Percentiles rank a stretch among this genome's conserved stretches.
These are phyloP conservation scores for Labeo calbasu DNA, from an alignment of 2,797 vertebrate species.

Conservation along the genomic window DNA sequence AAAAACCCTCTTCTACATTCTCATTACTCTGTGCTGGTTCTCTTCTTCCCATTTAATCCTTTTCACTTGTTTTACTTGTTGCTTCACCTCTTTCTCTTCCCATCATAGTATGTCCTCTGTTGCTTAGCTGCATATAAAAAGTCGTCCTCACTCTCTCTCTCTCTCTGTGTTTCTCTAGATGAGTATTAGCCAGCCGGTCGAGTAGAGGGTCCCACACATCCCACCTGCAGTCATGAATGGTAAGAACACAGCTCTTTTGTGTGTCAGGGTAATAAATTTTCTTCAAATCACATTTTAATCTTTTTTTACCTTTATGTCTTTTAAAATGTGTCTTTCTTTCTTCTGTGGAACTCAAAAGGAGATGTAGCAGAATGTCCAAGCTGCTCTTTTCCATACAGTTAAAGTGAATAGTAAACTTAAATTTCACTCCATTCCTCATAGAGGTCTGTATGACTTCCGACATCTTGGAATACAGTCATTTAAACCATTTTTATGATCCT, in stretches of 20 bases:
- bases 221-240: slow-evolving; percentile 61
- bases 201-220: slow-evolving; percentile 46
- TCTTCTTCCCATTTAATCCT: background rate
- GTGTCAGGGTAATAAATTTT: background rate
- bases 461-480: background rate
- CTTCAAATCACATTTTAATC: background rate
- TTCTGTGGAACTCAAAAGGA: background rate
- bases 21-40: slow-evolving; percentile 16
- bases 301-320: background rate
- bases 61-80: slow-evolving; percentile 15
- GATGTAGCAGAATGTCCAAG: slow-evolving; percentile 8
- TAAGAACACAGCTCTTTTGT: slow-evolving; percentile 51
- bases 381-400: background rate
- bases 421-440: background rate
- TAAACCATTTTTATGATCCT: background rate
- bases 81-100: background rate
- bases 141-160: slow-evolving; percentile 6
- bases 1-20: slow-evolving; percentile 34
- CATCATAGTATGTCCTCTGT: slow-evolving; percentile 10
- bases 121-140: slow-evolving; percentile 31
- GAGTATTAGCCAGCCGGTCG: slow-evolving; percentile 51
- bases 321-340: background rate
- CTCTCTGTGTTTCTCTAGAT: slow-evolving; percentile 54
- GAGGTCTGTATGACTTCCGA: background rate
- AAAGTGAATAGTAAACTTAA: background rate